Evolutionary conservation across 2,888 invertebrate species (phyloP).

Genomic region (Lamellibrachia satsuma): DNA sequence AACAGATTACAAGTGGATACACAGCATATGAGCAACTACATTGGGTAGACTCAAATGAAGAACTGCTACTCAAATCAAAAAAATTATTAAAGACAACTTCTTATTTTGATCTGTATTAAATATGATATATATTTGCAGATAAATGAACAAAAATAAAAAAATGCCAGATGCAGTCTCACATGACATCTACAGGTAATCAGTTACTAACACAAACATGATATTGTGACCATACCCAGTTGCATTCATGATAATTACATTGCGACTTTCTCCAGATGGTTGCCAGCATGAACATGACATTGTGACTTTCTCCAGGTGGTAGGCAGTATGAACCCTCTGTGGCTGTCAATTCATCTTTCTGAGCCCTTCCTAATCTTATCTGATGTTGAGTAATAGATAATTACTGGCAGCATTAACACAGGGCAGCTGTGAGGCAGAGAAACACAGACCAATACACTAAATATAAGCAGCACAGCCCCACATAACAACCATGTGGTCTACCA

Average conservation of each 20-base stretch:
- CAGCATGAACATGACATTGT: neutral
- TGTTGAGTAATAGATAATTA: neutral
- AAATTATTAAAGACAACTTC: neutral
- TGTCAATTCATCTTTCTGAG: neutral
- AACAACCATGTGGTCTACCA: no score
- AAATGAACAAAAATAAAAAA: no score
- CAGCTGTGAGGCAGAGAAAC: neutral
- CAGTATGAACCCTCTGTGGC: neutral
- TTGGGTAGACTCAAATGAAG: neutral
- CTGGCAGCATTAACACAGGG: neutral
- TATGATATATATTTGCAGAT: no score
- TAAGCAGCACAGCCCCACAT: no score
- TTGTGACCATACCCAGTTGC: neutral
- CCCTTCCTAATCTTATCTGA: conserved; percentile 8
- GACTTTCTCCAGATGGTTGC: neutral
- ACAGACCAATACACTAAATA: neutral
- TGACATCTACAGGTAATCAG: no score
- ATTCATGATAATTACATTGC: neutral
- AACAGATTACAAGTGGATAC: neutral
- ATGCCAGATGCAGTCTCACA: no score
- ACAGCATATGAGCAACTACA: neutral
- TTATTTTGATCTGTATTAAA: neutral
- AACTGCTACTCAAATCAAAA: neutral
- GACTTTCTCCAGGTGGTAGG: neutral
- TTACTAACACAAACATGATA: neutral